phyloP scores from a whole-genome alignment of 2,797 vertebrate species.

The Erethizon dorsatum region DNA sequence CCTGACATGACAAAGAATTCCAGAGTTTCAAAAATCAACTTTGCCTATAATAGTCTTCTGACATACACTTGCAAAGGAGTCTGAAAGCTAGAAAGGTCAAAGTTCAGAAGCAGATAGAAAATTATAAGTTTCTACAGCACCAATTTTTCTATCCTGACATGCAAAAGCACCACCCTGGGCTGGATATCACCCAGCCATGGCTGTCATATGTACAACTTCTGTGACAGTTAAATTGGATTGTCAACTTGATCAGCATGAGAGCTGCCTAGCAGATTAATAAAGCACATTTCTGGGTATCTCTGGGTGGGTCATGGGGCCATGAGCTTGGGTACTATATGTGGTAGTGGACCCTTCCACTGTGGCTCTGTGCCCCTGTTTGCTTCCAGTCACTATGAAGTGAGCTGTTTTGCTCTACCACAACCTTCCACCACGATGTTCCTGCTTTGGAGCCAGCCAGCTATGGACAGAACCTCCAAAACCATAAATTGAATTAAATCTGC shows the following conservation, averaged over 20 bases:
- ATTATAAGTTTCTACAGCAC: background rate
- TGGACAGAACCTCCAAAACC: background rate
- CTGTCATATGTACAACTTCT: background rate
- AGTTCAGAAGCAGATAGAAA: background rate
- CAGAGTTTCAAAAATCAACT: background rate
- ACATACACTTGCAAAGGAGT: background rate
- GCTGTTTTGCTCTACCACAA: background rate
- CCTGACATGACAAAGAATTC: background rate
- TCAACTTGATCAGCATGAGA: background rate
- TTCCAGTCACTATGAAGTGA: background rate
- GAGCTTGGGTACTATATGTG: background rate
- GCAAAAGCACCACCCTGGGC: background rate
- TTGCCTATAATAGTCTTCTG: background rate
- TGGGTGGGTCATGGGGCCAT: background rate
- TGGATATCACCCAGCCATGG: too few relatives aligned
- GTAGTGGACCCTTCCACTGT: background rate
- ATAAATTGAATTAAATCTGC: background rate
- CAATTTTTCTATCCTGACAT: background rate
- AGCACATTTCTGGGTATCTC: background rate
- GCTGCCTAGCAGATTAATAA: background rate
- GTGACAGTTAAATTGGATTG: background rate
- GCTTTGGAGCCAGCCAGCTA: background rate
- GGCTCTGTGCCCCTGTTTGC: background rate
- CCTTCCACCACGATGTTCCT: background rate
- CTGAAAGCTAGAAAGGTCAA: background rate